These are phyloP conservation scores for Leuctra nigra DNA, from an alignment of 2,888 invertebrate species.

Conservation along the genomic window DNA sequence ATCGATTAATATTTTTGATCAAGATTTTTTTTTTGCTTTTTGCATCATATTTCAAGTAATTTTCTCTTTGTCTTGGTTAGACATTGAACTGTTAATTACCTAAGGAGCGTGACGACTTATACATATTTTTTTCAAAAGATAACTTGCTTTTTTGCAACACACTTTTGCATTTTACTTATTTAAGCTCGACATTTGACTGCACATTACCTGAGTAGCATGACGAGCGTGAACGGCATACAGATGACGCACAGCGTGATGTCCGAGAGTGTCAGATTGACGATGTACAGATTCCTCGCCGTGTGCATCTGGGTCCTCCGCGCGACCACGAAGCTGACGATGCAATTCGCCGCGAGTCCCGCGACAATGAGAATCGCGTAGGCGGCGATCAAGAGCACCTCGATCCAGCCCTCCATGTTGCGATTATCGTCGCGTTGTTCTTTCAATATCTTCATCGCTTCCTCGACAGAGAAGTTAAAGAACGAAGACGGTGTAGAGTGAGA, in stretches of 20 bases:
- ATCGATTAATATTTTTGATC: too few relatives aligned
- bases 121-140: too few relatives aligned
- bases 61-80: too few relatives aligned
- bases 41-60: too few relatives aligned
- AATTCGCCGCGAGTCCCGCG: conserved; percentile 37
- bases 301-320: conserved; percentile 35
- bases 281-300: conserved; percentile 45
- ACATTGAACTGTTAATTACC: too few relatives aligned
- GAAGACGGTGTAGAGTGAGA: conserved; percentile 17
- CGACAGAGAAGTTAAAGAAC: conserved; percentile 32
- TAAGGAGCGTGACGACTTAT: too few relatives aligned
- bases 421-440: conserved; percentile 24
- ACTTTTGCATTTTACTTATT: too few relatives aligned
- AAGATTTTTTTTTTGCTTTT: too few relatives aligned
- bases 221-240: conserved; percentile 52
- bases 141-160: too few relatives aligned
- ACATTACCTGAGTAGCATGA: conserved; percentile 38
- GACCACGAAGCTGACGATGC: conserved; percentile 38
- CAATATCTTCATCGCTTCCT: conserved; percentile 30
- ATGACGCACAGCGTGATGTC: conserved; percentile 51
- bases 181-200: too few relatives aligned
- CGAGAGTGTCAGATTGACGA: conserved; percentile 51
- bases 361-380: conserved; percentile 37
- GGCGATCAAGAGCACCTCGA: conserved; percentile 35
- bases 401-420: conserved; percentile 24